These are phyloP conservation scores for Apamea crenata DNA, from an alignment of 2,888 invertebrate species.

Conservation along the genomic window DNA sequence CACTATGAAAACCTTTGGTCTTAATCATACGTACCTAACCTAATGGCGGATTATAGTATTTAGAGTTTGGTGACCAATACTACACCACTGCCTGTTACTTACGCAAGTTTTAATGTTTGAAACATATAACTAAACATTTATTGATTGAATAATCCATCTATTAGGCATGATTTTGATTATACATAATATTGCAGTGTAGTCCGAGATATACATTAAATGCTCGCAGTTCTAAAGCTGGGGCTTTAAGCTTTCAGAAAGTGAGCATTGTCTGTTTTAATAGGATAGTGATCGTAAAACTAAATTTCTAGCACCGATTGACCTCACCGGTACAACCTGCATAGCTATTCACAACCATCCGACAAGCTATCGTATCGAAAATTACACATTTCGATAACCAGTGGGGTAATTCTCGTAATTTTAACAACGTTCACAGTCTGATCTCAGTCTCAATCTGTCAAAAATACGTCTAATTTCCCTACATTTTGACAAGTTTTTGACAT, in stretches of 20 bases:
- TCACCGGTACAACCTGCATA: not conserved
- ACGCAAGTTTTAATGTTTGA: not conserved
- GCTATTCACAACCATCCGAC: no score
- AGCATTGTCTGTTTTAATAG: constrained; percentile 15
- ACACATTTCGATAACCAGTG: no score
- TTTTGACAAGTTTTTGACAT: no score
- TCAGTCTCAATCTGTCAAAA: no score
- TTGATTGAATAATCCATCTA: not conserved
- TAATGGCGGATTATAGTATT: not conserved
- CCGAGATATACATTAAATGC: not conserved
- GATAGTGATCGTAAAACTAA: constrained; percentile 29
- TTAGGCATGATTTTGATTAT: not conserved
- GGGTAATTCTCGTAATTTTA: no score
- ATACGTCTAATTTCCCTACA: no score
- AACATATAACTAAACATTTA: not conserved
- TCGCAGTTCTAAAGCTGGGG: not conserved
- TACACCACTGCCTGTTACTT: no score
- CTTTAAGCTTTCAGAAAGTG: not conserved
- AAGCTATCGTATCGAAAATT: no score
- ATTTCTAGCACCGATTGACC: constrained; percentile 30
- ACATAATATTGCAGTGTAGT: not conserved
- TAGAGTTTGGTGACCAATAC: not conserved
- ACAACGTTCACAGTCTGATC: no score
- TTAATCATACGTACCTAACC: not conserved
- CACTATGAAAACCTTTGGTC: not conserved